A percentile compares a stretch with the other conserved stretches of the same genome.
These are phyloP conservation scores for Hyles euphorbiae DNA, from an alignment of 1,140 invertebrate genomes.

Conservation along the genomic window DNA sequence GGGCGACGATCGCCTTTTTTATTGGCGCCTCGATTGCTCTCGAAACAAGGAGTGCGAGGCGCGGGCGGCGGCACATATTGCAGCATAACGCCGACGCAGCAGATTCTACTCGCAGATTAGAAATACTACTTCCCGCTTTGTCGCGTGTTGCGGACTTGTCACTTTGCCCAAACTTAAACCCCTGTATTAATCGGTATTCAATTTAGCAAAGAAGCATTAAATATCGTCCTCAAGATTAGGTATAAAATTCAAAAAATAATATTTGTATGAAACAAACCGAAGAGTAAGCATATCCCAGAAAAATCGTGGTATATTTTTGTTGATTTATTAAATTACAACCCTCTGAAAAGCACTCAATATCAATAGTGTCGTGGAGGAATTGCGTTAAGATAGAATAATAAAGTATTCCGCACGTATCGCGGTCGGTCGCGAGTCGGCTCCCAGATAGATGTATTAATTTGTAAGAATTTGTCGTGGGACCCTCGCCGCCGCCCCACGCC, in stretches of 20 bases:
- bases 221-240: too few species aligned
- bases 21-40: constrained; percentile 73
- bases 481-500: constrained; percentile 44
- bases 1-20: constrained; percentile 73
- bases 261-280: too few species aligned
- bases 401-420: constrained; percentile 66
- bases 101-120: constrained; percentile 64
- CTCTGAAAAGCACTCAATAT: constrained; percentile 21
- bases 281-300: too few species aligned
- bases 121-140: constrained; percentile 50
- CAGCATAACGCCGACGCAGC: constrained; percentile 53
- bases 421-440: constrained; percentile 40
- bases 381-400: constrained; percentile 53
- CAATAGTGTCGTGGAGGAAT: constrained; percentile 27
- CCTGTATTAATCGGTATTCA: too few species aligned
- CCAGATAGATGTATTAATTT: constrained; percentile 73
- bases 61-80: constrained; percentile 40
- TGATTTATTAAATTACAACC: not conserved
- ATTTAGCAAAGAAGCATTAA: too few species aligned
- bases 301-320: too few species aligned
- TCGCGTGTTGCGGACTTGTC: constrained; percentile 6
- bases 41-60: constrained; percentile 63
- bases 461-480: constrained; percentile 71
- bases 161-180: too few species aligned
- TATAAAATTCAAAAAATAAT: too few species aligned